Evolutionary conservation across 2,113 vertebrate species (phyloP), one percentile per base, ranked within the genome.

Genomic region (Motacilla alba): DNA sequence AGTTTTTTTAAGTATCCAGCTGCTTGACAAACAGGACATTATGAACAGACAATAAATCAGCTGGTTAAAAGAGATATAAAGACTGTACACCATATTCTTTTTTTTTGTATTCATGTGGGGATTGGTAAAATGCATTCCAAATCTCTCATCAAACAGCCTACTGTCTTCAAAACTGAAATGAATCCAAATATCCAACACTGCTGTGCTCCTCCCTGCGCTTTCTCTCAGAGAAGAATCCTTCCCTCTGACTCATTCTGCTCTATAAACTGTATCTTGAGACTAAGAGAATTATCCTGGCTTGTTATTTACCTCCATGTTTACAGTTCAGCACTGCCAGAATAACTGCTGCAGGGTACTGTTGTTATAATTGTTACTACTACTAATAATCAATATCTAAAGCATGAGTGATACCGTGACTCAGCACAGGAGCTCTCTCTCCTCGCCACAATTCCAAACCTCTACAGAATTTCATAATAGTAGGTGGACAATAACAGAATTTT

Each of bases 1-100:
- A 87, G 97, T 2, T 33, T 6, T 56, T 55, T 44, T 95, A 46
- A 94, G 95, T 82, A 91, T 95, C 86, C 97, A 93, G 76, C 90
- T 95, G 39, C 97, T 96, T 97, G 83, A 64, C 84, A 95, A 80
- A 73, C 72, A 89, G 33, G 27, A 47, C 15, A 15, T 50, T 55
- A 78, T 22, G 27, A 86, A 55, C 64, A 86, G 80, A 7, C 46
- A 46, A 77, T 21, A 90, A 93, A 89, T 82, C 20, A 60, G 46
- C 18, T 78, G 47, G 12, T 74, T 79, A 83, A 83, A 92, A 87
- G 15, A 69, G 24, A 56, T 22, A 18, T 1, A 76, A 79, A 79
- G 27, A 31, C 41, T 35, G 16, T 8, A 30, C 33, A 41, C 13
- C 6, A 5, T 52, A 24, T 46, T 63, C 5, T 78, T 76, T 13